Evolutionary conservation across 2,888 invertebrate genomes (phyloP), one percentile per base, ranked within the genome.

Genomic region (Drosophila niveifrons): DNA sequence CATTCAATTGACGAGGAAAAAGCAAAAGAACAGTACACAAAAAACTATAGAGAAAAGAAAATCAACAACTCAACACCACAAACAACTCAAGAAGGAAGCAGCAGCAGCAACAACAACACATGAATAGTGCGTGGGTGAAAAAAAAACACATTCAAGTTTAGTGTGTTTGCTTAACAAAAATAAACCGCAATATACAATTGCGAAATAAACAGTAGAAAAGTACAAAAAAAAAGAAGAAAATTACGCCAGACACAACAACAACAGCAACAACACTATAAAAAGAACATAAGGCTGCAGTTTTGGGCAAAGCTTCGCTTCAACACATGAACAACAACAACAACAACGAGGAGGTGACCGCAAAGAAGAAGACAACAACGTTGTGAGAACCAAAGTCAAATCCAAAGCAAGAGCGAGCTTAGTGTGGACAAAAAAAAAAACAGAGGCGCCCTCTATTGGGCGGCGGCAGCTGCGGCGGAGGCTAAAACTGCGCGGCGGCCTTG

Each of bases 241-340:
- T 61, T 55, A 72, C 76, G 53, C 73, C 68, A 77, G 73, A 73
- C 78, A 73, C 64, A 75, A 78, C 72, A 77, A 72, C 55, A 72
- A 69, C 59, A 31, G 17, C 34, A 69, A 58, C 39, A 15, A 23
- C 23, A 23, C n/a, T n/a, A n/a, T n/a, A n/a, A n/a, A n/a, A n/a
- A 23, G 1, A 23, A 23, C n/a, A n/a, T n/a, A 36, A n/a, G n/a
- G 64, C 43, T 58, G 77, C 62, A 77, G 50, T 44, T 59, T 41
- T 56, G 55, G 48, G 41, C 59, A 77, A 63, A 48, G 43, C 57
- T 70, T 17, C 44, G 29, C 56, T 31, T 10, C 36, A 36, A 36
- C n/a, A 51, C 51, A 58, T 39, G 31, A 61, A 66, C 39, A 64
- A 64, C 34, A 41, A 36, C 46, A 41, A 36, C 46, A 55, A 36